Evolutionary conservation across 2,797 vertebrate genomes (phyloP), one percentile per base, ranked within the genome.

Genomic region (Macropus fuliginosus): DNA sequence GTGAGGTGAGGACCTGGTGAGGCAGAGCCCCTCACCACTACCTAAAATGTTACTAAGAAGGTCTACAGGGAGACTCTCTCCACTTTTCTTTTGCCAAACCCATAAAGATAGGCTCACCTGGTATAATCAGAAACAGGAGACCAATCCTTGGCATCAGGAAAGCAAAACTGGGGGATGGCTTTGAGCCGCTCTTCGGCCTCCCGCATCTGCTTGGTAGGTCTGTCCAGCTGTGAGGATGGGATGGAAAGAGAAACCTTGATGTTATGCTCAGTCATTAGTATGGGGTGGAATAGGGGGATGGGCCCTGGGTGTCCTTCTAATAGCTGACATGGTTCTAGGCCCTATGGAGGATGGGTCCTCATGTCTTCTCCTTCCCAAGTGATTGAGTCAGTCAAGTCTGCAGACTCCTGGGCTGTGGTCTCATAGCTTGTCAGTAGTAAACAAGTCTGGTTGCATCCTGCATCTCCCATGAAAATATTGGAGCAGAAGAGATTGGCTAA

Each of bases 151-250:
- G 99, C 99, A 96, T 99, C 99, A 27, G 99, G 99, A 97, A 99
- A 99, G 98, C 99, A 99, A 98, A 99, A 99, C 98, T 99, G 99
- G 18, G 99, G 99, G 96, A 99, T 99, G 57, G 99, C 99, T 98
- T 99, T 99, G 94, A 99, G 99, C 74, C 99, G 99, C 97, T 99
- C 99, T 96, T 99, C 99, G 0, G 99, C 99, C 97, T 99, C 99
- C 90, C 99, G 99, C 99, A 99, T 99, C 98, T 99, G 99, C 98
- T 99, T 99, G 96, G 99, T 99, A 95, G 99, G 99, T 97, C 99
- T 99, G 98, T 99, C 99, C 98, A 99, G 98, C 99, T 99, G 98
- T 90, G 95, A 97, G 97, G 66, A 96, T 96, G 93, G 93, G 2
- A 91, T 1, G n/a, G 54, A 56, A n/a, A 96, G 66, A 91, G 0